Base-by-base conservation (phyloP, 2,797 vertebrate genomes). In the Coreius guichenoti region DNA sequence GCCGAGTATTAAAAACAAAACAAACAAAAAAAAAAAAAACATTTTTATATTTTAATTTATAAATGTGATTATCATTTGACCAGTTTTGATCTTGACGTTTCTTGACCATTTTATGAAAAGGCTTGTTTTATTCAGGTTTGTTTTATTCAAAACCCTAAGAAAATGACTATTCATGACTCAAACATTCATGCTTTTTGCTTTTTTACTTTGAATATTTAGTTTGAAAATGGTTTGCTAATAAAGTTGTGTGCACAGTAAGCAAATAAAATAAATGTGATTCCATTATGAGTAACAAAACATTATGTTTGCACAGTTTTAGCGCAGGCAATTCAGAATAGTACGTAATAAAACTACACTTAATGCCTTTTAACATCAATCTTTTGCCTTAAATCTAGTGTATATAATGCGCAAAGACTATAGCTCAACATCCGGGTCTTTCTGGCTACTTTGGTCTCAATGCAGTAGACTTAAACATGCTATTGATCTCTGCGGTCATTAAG, bases 401-500 rank as follows among this genome's bases (percentile, higher is more conserved):
- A 80, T 51, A 26, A 65, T 17, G 7, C 21, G 17, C 51, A 43
- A 58, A 29, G 16, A 36, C 47, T 58, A 29, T 1, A 17, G 26
- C 33, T 72, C 31, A 83, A 8, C 49, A 58, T 63, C 13, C 5
- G 2, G 26, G 47, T 39, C 33, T 1, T 17, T 80, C 43, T 33
- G 67, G 36, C 49, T 84, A 49, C 39, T 73, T 29, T 80, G 80
- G 75, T 80, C 75, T 73, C 70, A 82, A 11, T 80, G 85, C 83
- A 87, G 69, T 14, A 65, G 23, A 58, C 29, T 61, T 74, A 56
- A 86, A 54, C 68, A 78, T 73, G 69, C 33, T 84, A 90, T 88
- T 89, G 85, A 88, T 86, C 84, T 65, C 74, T 81, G 63, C 65
- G 4, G 54, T 77, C 58, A 82, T 90, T 79, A 56, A 19, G 70